Evolutionary conservation across 2,113 vertebrate species (phyloP).

Genomic region (Dicrurus megarhynchus): DNA sequence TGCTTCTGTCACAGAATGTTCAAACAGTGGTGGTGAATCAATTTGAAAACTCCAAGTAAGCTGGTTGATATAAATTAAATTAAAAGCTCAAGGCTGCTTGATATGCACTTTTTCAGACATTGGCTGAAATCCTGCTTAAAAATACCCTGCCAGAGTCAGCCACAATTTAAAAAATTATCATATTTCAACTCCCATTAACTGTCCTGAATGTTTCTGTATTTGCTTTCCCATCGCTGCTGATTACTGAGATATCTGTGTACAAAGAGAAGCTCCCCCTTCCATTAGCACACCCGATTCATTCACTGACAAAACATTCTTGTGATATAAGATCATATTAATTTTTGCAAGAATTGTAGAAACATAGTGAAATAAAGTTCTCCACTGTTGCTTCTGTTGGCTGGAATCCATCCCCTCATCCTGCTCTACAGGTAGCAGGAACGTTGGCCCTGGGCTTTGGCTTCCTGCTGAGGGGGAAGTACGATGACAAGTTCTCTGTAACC

Average conservation of each 20-base stretch:
- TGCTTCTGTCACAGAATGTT: constrained; percentile 52
- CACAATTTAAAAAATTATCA: not conserved
- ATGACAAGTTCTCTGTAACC: not conserved
- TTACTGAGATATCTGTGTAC: not conserved
- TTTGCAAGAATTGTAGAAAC: not conserved
- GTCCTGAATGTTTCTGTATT: not conserved
- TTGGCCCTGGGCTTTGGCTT: not conserved
- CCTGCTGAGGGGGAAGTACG: not conserved
- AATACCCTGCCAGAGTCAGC: not conserved
- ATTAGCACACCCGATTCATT: not conserved
- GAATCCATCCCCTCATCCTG: not conserved
- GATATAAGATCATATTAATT: not conserved
- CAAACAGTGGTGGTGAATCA: constrained; percentile 47
- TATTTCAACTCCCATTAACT: constrained; percentile 13
- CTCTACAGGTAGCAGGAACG: not conserved
- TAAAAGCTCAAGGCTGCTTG: constrained; percentile 44
- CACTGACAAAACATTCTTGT: not conserved
- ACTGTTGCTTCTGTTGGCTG: not conserved
- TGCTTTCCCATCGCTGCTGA: not conserved
- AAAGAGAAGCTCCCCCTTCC: not conserved
- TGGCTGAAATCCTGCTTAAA: constrained; percentile 6
- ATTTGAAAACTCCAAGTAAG: constrained; percentile 40
- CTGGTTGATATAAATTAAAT: constrained; percentile 61
- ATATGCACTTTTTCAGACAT: constrained; percentile 11
- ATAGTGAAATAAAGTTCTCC: not conserved